Evolutionary conservation across 1,140 invertebrate species (phyloP), one percentile per base, ranked within the genome.

Genomic region (Ceratoteleas bidentatus): DNA sequence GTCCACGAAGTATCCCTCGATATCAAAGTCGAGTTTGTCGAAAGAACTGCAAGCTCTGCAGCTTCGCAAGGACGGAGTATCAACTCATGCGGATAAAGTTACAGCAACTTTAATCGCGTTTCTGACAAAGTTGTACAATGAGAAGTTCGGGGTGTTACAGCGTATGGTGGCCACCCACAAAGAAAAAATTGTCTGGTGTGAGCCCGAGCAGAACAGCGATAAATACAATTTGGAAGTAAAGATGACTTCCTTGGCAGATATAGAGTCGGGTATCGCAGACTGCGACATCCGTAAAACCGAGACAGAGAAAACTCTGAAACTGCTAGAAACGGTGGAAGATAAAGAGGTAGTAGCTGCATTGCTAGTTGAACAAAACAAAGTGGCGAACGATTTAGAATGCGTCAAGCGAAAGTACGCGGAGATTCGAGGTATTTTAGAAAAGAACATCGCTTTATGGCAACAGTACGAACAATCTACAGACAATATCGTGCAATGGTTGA

Each of bases 141-240:
- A 98, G 70, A 97, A 97, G 85, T 94, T 97, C 52, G 93, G 93
- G 52, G 95, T 95, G 86, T 92, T 97, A 15, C 95, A 96, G 84
- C 93, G 96, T 80, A 95, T 96, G 88, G 93, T 98, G 3, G 92
- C 93, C 49, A 94, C 95, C 1, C 94, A 95, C 54, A 95, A 95
- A 77, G 98, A 99, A 86, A 99, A 99, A 89, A 94, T 98, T 0
- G 92, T 94, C n/a, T 99, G 97, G 97, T 98, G 97, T 89, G 93
- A 95, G 76, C 96, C 96, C 0, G 97, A 98, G 88, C 93, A 95
- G 6, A 94, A 94, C 33, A 97, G 95, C 85, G 97, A 99, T 87
- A 94, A 95, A 87, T 98, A 97, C 86, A 98, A 97, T 88, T 92
- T 98, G n/a, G 96, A 98, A 92, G 95, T 97, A 0, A 99, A 99